Base-by-base conservation (phyloP, 2,888 invertebrate species). In the Latrodectus elegans region DNA sequence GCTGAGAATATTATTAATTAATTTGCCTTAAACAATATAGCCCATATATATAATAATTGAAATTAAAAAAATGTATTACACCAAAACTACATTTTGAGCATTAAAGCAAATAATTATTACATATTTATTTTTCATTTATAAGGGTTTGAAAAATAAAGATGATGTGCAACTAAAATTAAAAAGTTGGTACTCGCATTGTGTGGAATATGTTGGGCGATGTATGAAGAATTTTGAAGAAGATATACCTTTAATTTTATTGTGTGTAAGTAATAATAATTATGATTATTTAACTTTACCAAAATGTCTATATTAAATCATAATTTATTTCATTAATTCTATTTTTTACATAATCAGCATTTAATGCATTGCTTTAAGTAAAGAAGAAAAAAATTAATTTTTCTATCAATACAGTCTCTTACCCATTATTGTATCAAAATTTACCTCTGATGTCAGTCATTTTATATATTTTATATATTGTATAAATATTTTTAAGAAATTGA, bases 171-270 rank as follows among this genome's bases (percentile, higher is more conserved):
- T 67, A 14, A 78, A 75, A 51, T 53, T 88, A 38, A 79, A 88
- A 53, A 71, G 70, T 0, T 88, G 88, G 88, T 80, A 88, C n/a
- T 64, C 65, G 51, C 65, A 88, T 64, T 83, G 88, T 53, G 49
- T 88, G 2, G 88, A 84, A 26, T 88, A 88, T 80, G 53, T 84
- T 26, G 38, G 26, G 49, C 74, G 88, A 3, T 80, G 83, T 64
- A 71, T 88, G 38, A 67, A 79, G n/a, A 79, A 38, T 38, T 88
- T 80, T 49, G 65, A 75, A 74, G 79, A 83, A 14, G 84, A 84
- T 17, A n/a, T 88, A n/a, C 64, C 73, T 3, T 49, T 72, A 14
- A 51, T 82, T 9, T 38, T 88, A n/a, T 79, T 70, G 26, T 71
- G 60, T 71, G 88, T 88, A 71, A 84, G 88, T 38, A 22, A 8